Base-by-base conservation (phyloP, 1,140 invertebrate genomes). In the Delia radicum region DNA sequence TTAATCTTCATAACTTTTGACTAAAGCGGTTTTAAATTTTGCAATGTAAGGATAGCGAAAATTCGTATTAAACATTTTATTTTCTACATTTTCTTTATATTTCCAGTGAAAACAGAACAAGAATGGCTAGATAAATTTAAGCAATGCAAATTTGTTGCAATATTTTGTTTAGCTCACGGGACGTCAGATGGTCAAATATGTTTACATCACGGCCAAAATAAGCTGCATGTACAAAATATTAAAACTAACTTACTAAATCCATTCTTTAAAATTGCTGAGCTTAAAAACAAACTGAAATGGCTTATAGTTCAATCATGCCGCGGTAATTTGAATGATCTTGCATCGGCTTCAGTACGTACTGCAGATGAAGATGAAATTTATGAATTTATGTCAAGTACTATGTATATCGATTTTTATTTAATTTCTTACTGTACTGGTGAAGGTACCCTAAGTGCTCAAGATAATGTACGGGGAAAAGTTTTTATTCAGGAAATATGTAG, bases 401-500 rank as follows among this genome's bases (percentile, higher is more conserved):
- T 27, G 46, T 46, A 18, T 69, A 18, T 31, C n/a, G 10, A 72
- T 10, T 0, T 15, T 46, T 6, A 3, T 42, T 21, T 72, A 8
- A 12, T 42, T 13, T 72, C 69, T 10, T 72, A 72, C 46, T 72
- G 33, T 37, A 72, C 69, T 26, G 33, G 21, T 42, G 69, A 72
- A 46, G 69, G 69, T 26, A 46, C 18, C 0, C 2, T 29, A 2
- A 67, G 63, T 29, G 4, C 5, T 31, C 63, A 67, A 18, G 7
- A 8, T 67, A 3, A 8, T 29, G 2, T 3, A 5, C 3, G 13
- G 2, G 69, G 69, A 21, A 42, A 37, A 42, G 24, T 42, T 6
- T 72, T 31, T 24, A 72, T 72, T 24, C 33, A 37, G 26, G 4
- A 24, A 2, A 3, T 72, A 8, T 72, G 69, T 24, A 4, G 46